Conservation (phyloP, 2,888 invertebrate genomes). For the Melinaea marsaeus region DNA sequence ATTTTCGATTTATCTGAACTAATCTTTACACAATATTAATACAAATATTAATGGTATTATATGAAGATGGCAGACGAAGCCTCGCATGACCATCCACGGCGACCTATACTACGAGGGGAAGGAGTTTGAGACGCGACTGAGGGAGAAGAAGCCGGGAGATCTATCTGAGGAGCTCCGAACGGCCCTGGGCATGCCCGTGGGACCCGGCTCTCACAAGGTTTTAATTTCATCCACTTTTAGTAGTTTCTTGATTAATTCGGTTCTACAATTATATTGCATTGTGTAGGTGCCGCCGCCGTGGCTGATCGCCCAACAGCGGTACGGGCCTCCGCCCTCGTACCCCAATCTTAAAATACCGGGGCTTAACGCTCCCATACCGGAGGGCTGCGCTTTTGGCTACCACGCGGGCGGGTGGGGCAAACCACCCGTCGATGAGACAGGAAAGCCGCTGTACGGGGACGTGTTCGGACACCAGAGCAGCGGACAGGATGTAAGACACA, state of each 20-base stretch:
- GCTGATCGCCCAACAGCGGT: conserved; percentile 98
- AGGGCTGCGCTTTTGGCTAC: conserved; percentile 98
- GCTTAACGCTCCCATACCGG: conserved; percentile 98
- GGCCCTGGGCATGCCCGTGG: conserved; percentile 99
- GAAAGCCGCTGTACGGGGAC: conserved; percentile 98
- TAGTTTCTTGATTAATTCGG: neutral
- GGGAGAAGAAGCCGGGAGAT: conserved; percentile 99
- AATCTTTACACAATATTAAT: no score
- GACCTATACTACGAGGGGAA: conserved; percentile 99
- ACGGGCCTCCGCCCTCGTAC: conserved; percentile 99
- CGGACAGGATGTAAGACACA: conserved; percentile 81
- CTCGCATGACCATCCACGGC: conserved; percentile 98
- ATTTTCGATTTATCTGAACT: no score
- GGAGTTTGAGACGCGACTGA: conserved; percentile 97
- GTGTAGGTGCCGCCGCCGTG: conserved; percentile 91
- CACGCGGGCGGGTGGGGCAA: conserved; percentile 99
- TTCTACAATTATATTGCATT: neutral
- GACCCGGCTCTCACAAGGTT: conserved; percentile 92
- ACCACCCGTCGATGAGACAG: conserved; percentile 98
- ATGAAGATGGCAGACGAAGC: conserved; percentile 97
- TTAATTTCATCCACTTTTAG: no score
- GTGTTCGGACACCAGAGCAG: conserved; percentile 93
- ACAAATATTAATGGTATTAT: no score
- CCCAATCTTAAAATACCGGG: conserved; percentile 99
- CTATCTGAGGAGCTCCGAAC: conserved; percentile 96